Evolutionary conservation across 2,888 invertebrate species (phyloP).

Genomic region (Ophion obscuratus): DNA sequence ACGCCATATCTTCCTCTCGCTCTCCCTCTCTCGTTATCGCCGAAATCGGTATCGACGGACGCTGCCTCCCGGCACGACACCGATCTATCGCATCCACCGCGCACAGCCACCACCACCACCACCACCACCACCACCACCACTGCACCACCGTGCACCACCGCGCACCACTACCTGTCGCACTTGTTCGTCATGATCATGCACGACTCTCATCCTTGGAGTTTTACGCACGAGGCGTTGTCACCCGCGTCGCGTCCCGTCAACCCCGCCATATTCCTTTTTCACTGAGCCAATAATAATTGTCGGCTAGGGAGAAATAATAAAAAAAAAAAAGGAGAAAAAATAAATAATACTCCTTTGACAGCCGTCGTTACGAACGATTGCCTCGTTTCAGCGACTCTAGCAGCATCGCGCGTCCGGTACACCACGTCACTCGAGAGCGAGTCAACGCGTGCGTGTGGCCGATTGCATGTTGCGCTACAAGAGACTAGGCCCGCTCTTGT

Average conservation of each 20-base stretch:
- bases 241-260: slow-evolving; percentile 6
- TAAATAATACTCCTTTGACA: slow-evolving; percentile 50
- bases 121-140: not conserved
- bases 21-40: not conserved
- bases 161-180: slow-evolving; percentile 79
- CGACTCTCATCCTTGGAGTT: slow-evolving; percentile 69
- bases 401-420: slow-evolving; percentile 63
- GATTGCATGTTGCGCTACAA: not conserved
- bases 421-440: slow-evolving; percentile 62
- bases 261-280: not conserved
- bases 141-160: slow-evolving; percentile 6
- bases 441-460: slow-evolving; percentile 10
- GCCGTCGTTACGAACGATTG: slow-evolving; percentile 67
- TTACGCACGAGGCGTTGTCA: slow-evolving; percentile 41
- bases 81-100: slow-evolving; percentile 45
- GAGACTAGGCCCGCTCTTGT: not conserved
- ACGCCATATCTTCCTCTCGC: slow-evolving; percentile 45
- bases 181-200: slow-evolving; percentile 77
- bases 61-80: not conserved
- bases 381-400: slow-evolving; percentile 39
- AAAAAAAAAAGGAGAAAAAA: not conserved
- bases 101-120: slow-evolving; percentile 22
- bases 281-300: not conserved
- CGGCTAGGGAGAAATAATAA: not conserved
- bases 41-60: not conserved